Evolutionary conservation across 2,113 vertebrate genomes (phyloP), one percentile per base, ranked within the genome.

Genomic region (Paraplagusia blochii): DNA sequence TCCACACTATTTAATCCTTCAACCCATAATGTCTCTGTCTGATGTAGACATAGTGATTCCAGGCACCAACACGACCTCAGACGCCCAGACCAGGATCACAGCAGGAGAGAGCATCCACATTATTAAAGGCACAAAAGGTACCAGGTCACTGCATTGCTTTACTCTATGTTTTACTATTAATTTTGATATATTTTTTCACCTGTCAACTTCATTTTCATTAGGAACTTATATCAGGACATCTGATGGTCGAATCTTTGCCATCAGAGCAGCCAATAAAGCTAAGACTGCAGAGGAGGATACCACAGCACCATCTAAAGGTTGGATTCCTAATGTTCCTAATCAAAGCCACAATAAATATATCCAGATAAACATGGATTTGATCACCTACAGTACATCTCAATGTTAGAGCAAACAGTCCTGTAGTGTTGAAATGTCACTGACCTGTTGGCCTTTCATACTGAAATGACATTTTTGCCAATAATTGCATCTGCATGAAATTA

Each of bases 101-200:
- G 93, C 95, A 69, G 96, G 96, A 0, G 94, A 98, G 82, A 97
- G 95, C 72, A 97, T 98, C 72, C 95, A 98, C 53, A 90, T 98
- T 74, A 98, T 98, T 79, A 92, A 93, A 47, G 96, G 96, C 77
- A 95, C 93, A 9, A 98, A 98, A 93, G 96, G 96, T 97, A 35
- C 49, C 19, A 1, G 17, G 3, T 34, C n/a, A 19, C 17, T 19
- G 17, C 33, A 42, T 22, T 4, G 10, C 13, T 5, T 14, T 11
- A 11, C 22, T 29, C 22, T 29, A 29, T n/a, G 22, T 29, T 29
- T 29, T 29, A 29, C 22, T 29, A 29, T 29, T 29, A 29, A 4
- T 29, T 29, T 29, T 29, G 3, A 29, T 29, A n/a, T n/a, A n/a
- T 29, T 29, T 29, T 29, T 29, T 29, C 6, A 29, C 2, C 2